A percentile compares a stretch with the other conserved stretches of the same genome.
These are phyloP conservation scores for Mythimna pallens DNA, from an alignment of 2,888 invertebrate species.

Conservation along the genomic window DNA sequence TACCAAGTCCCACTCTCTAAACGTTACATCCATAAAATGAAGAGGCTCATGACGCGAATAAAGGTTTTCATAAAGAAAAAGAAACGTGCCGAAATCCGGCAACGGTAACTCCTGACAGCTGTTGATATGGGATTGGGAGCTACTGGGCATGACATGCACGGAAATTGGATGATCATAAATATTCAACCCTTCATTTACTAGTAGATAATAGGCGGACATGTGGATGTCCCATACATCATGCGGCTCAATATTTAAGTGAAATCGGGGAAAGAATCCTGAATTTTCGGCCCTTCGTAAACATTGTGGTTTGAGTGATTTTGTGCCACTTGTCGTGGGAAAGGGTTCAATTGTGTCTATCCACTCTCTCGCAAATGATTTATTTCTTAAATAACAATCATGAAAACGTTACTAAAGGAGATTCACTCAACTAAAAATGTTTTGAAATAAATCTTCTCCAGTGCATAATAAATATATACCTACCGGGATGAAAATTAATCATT, in stretches of 20 bases:
- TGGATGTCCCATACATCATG: slow-evolving; percentile 39
- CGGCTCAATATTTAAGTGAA: slow-evolving; percentile 41
- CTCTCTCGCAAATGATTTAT: slow-evolving; percentile 28
- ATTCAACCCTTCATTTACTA: slow-evolving; percentile 59
- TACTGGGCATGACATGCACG: slow-evolving; percentile 55
- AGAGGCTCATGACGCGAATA: slow-evolving; percentile 48
- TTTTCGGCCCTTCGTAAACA: slow-evolving; percentile 21
- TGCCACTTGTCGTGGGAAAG: slow-evolving; percentile 18
- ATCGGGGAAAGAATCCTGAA: slow-evolving; percentile 11
- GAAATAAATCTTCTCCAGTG: slow-evolving; percentile 12
- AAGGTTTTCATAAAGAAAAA: slow-evolving; percentile 59
- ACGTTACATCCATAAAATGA: slow-evolving; percentile 57
- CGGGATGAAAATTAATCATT: slow-evolving; percentile 40
- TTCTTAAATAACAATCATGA: slow-evolving; percentile 14
- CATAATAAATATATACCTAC: slow-evolving; percentile 16
- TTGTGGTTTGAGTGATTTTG: slow-evolving; percentile 17
- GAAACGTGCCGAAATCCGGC: slow-evolving; percentile 51
- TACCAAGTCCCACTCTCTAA: slow-evolving; percentile 44
- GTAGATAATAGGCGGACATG: slow-evolving; percentile 47
- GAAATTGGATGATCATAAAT: slow-evolving; percentile 66
- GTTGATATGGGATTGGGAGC: slow-evolving; percentile 58
- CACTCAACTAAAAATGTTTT: slow-evolving; percentile 7
- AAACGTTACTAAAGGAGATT: background rate
- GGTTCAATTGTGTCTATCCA: slow-evolving; percentile 18
- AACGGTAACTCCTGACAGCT: slow-evolving; percentile 57